These are phyloP conservation scores for Lathamus discolor DNA, from an alignment of 2,113 vertebrate species.

Conservation along the genomic window DNA sequence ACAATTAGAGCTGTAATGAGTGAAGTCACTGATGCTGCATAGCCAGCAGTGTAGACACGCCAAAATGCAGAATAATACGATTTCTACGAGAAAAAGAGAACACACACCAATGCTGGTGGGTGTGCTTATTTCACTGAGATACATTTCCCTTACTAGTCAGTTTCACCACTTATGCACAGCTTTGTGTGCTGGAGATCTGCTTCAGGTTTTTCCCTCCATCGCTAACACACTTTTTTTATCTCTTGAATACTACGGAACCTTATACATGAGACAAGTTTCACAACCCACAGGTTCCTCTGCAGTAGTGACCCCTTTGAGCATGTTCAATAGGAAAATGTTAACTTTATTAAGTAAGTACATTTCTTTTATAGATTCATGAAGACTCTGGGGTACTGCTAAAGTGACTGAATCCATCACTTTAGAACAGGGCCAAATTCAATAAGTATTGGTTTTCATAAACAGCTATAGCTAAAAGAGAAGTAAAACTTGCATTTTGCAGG, in stretches of 20 bases:
- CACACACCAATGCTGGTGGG: not conserved
- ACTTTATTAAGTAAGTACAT: not conserved
- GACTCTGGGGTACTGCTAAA: not conserved
- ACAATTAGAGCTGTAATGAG: conserved; percentile 70
- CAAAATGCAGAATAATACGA: conserved; percentile 74
- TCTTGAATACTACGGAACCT: not conserved
- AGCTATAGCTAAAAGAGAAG: not conserved
- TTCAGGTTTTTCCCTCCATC: not conserved
- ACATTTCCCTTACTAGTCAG: not conserved
- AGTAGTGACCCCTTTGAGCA: not conserved
- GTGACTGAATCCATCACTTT: not conserved
- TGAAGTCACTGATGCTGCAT: conserved; percentile 72
- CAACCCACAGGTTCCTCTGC: not conserved
- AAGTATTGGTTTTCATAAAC: not conserved
- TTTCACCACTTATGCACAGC: not conserved
- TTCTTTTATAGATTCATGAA: not conserved
- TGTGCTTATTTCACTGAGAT: not conserved
- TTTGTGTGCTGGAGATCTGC: accelerated
- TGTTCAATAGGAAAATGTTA: not conserved
- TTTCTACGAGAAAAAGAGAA: conserved; percentile 55
- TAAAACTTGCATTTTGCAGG: not conserved
- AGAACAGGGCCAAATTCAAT: not conserved
- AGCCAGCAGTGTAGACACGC: conserved; percentile 75
- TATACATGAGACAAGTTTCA: not conserved
- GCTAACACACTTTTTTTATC: accelerated